phyloP scores from a whole-genome alignment of 2,797 vertebrate species.

The Falco novaeseelandiae region DNA sequence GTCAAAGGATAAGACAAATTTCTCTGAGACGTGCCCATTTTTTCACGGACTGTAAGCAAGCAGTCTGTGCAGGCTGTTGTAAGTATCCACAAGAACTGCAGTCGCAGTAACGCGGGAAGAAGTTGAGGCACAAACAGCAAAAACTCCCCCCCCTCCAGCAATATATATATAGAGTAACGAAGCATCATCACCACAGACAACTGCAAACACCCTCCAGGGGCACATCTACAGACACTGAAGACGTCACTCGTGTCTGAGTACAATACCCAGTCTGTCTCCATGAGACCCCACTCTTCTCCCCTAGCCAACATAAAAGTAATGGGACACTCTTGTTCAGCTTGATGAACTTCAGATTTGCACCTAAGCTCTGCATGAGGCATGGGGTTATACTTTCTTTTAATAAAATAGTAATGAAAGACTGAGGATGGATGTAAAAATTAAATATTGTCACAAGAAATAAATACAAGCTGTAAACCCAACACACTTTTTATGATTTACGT shows the following conservation, averaged over 20 bases:
- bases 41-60: background rate
- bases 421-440: background rate
- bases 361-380: background rate
- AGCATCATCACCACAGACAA: background rate
- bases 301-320: background rate
- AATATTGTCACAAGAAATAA: background rate
- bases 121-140: background rate
- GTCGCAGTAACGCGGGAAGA: background rate
- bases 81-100: background rate
- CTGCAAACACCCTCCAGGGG: background rate
- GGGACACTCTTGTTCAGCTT: background rate
- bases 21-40: background rate
- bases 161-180: background rate
- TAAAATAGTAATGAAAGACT: background rate
- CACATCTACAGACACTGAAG: background rate
- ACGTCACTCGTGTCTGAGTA: background rate
- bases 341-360: background rate
- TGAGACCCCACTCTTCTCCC: background rate
- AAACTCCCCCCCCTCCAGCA: background rate
- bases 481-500: background rate
- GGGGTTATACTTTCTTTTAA: background rate
- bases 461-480: background rate
- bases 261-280: background rate
- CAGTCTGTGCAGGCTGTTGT: background rate
- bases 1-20: background rate